phyloP scores from a whole-genome alignment of 2,797 vertebrate species.

The Notamacropus eugenii region DNA sequence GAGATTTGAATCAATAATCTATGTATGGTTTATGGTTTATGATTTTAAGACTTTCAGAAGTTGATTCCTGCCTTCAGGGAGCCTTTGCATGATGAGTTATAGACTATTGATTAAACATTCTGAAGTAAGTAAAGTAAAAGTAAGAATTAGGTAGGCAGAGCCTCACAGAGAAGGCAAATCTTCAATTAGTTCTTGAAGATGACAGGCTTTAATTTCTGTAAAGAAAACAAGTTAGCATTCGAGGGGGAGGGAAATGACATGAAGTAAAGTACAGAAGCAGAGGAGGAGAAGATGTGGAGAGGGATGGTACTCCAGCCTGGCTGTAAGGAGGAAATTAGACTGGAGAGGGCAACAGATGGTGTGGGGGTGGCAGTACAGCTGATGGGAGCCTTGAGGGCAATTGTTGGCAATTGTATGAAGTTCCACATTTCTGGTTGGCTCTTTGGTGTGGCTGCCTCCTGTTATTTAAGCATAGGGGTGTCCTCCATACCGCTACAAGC shows the following conservation, averaged over 20 bases:
- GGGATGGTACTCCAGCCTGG: not conserved
- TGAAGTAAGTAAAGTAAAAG: not conserved
- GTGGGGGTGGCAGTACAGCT: not conserved
- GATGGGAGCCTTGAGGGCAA: not conserved
- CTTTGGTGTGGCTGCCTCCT: not conserved
- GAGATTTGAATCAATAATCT: not conserved
- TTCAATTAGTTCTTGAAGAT: not conserved
- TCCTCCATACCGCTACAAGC: not conserved
- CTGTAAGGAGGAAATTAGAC: not conserved
- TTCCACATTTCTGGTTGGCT: not conserved
- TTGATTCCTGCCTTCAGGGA: not conserved
- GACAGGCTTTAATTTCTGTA: not conserved
- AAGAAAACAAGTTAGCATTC: not conserved
- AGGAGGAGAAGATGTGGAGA: not conserved
- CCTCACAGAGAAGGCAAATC: not conserved
- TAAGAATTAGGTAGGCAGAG: not conserved
- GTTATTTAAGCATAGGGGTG: not conserved
- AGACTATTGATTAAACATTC: not conserved
- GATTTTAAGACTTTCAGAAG: not conserved
- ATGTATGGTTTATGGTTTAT: not conserved
- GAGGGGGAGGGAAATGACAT: not conserved
- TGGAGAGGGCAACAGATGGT: not conserved
- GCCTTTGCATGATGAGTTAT: not conserved
- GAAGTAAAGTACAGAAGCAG: not conserved
- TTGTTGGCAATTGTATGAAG: not conserved